Base-by-base conservation (phyloP, 2,888 invertebrate species). In the Alitta virens region DNA sequence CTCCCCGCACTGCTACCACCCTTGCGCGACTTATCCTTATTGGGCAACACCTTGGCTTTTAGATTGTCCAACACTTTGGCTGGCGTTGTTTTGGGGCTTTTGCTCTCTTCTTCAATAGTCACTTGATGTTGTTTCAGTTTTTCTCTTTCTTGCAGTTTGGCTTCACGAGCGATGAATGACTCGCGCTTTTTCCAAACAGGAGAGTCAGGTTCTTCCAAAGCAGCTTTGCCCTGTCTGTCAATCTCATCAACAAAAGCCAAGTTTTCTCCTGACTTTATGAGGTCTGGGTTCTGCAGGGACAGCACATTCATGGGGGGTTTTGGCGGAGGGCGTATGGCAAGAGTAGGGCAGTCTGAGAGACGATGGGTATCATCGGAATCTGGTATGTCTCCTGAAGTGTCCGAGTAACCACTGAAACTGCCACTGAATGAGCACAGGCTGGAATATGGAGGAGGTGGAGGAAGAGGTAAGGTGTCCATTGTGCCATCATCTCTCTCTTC, bases 251-350 rank as follows among this genome's bases (percentile, higher is more conserved):
- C 18, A 16, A 9, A 46, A 7, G 46, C 46, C n/a, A 46, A 16
- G 46, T 46, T 46, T 16, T 46, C 46, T 3, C 21, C 21, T 46
- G 46, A 46, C 33, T 12, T 5, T 5, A 33, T 68, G 67, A 40
- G 63, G 55, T 21, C 50, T 33, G 33, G 33, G 59, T 16, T 75
- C 75, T 1, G 67, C 38, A 75, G 64, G 5, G 76, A 66, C 55
- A 72, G 72, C 0, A 77, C 65, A 60, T 73, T 75, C 16, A 72
- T 69, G 5, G 74, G 54, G 12, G 75, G 74, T 62, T 76, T 72
- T 38, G 76, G 51, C 2, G 59, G 59, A n/a, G 18, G 23, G 46
- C 25, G 18, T 24, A 43, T 18, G 57, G 49, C 49, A 42, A 23
- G 46, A 49, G 33, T 27, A 16, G 40, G 23, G 16, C 27, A 38